Evolutionary conservation across 2,113 vertebrate species (phyloP).

Genomic region (Delphinus delphis): DNA sequence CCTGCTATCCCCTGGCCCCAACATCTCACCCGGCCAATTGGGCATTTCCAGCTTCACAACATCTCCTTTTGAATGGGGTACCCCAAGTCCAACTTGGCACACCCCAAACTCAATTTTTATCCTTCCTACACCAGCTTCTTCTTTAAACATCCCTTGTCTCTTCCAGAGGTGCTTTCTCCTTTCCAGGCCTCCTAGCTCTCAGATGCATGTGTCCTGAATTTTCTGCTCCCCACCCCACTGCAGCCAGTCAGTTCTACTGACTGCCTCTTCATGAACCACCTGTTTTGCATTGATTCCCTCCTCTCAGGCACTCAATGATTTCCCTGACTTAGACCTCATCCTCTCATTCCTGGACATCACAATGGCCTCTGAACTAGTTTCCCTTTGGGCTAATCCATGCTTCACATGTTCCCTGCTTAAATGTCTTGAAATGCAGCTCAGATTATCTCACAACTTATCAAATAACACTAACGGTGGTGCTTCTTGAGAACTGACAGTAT

Average conservation of each 20-base stretch:
- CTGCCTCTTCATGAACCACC: not conserved
- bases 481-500: not conserved
- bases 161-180: not conserved
- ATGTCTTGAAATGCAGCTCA: not conserved
- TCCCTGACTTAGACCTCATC: not conserved
- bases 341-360: not conserved
- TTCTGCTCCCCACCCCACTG: not conserved
- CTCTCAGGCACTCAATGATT: not conserved
- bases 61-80: not conserved
- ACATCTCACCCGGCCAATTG: not conserved
- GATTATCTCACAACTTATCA: not conserved
- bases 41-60: not conserved
- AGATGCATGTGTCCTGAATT: not conserved
- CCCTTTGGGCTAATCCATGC: not conserved
- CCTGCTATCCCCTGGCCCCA: not conserved
- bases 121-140: not conserved
- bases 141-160: not conserved
- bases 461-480: not conserved
- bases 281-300: not conserved
- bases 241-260: not conserved
- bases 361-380: not conserved
- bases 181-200: not conserved
- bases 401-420: not conserved
- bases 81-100: not conserved
- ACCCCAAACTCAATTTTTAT: not conserved